Conservation (phyloP, 2,888 invertebrate species). For the Eilema sororculum region DNA sequence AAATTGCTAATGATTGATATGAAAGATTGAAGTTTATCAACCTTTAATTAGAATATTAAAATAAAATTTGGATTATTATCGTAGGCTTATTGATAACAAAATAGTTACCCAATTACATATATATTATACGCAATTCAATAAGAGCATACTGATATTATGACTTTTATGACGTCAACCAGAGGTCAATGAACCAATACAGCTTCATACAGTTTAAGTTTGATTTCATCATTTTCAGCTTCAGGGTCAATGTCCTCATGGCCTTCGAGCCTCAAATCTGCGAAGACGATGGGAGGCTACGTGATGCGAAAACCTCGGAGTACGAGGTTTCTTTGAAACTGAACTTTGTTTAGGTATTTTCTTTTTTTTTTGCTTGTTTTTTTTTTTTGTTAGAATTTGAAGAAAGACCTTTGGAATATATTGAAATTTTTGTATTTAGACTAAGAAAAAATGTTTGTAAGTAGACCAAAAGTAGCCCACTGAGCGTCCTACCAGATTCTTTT, state of each 20-base stretch:
- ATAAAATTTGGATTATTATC: constrained; percentile 6
- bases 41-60: not conserved
- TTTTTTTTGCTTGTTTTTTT: too few species aligned
- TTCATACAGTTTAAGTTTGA: not conserved
- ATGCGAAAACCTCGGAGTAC: too few species aligned
- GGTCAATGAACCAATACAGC: constrained; percentile 8
- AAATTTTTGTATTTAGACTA: too few species aligned
- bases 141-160: constrained; percentile 10
- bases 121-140: not conserved
- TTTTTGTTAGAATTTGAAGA: too few species aligned
- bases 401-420: too few species aligned
- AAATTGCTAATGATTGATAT: not conserved
- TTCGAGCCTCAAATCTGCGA: not conserved
- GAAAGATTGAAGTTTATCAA: not conserved
- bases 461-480: too few species aligned
- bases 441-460: too few species aligned
- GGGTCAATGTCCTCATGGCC: not conserved
- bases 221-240: not conserved
- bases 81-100: constrained; percentile 5
- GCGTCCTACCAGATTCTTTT: too few species aligned
- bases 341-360: too few species aligned
- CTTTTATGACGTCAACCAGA: constrained; percentile 1
- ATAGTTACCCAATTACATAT: constrained; percentile 5
- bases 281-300: too few species aligned
- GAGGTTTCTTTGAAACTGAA: too few species aligned